Base-by-base conservation (phyloP, 2,888 invertebrate genomes). In the Tetheella fluctuosa region DNA sequence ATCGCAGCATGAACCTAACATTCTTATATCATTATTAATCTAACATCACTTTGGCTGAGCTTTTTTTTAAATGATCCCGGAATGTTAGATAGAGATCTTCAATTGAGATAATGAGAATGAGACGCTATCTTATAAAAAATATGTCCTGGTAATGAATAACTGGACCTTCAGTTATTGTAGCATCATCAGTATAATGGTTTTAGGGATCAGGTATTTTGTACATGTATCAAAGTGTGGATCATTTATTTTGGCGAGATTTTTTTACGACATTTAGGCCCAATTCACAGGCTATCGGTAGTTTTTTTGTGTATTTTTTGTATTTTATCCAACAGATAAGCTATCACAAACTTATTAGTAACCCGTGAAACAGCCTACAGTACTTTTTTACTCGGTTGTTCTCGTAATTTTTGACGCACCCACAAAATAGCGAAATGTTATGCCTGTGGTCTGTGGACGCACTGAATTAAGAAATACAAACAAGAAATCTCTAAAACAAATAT, bases 21-120 rank as follows among this genome's bases (percentile, higher is more conserved):
- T 55, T 55, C 55, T 55, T 23, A 37, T 54, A 54, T 34, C 52
- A 20, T 53, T 53, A 23, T 59, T 37, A 53, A 25, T 63, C 57
- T 63, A 54, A 48, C n/a, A 53, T 55, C 59, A 59, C 59, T 58
- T 63, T 69, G 61, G 62, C 60, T 54, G 56, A 61, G 66, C 64
- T 66, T 62, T 57, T 60, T 66, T 62, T 57, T 60, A 66, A 62
- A 61, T 64, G 57, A 62, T 64, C 61, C 58, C 52, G 60, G 65
- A 67, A 64, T 67, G 64, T 59, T 54, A 52, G 60, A 68, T 60
- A 23, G 60, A 66, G 68, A 68, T 68, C 52, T 57, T 59, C 52
- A 53, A 58, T 28, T 53, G 30, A 66, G 68, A 68, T 68, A 61
- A 37, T 55, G 34, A 48, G 48, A 68, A 61, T 57, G 57, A 54